These are phyloP conservation scores for Centroberyx gerrardi DNA, from an alignment of 2,797 vertebrate genomes.

Conservation along the genomic window DNA sequence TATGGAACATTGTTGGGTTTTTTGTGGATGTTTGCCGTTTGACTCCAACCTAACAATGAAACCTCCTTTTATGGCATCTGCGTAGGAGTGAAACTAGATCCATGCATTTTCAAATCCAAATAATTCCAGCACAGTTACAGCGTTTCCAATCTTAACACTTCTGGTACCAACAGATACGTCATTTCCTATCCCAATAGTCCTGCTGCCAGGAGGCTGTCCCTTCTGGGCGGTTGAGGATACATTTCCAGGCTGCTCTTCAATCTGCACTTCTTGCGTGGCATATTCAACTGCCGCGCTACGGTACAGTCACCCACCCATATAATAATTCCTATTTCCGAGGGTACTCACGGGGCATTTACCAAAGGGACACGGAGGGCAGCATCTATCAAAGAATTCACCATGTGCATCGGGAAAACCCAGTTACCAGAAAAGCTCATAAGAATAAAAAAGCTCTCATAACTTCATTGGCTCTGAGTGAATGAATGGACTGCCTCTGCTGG, in stretches of 20 bases:
- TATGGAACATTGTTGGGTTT: not conserved
- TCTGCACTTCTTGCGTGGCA: conserved; percentile 71
- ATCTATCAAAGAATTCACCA: conserved; percentile 82
- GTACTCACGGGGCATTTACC: conserved; percentile 77
- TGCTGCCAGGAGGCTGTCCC: conserved; percentile 55
- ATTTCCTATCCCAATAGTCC: conserved; percentile 55
- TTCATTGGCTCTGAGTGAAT: conserved; percentile 77
- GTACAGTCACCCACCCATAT: conserved; percentile 72
- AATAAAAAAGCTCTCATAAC: conserved; percentile 84
- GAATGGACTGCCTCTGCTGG: conserved; percentile 73
- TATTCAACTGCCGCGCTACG: conserved; percentile 54
- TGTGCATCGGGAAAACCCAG: conserved; percentile 79
- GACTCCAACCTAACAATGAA: not conserved
- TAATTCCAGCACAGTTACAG: conserved; percentile 6
- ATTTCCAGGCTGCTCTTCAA: conserved; percentile 37
- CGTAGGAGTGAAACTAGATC: conserved; percentile 36
- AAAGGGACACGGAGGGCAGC: conserved; percentile 78
- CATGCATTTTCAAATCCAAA: conserved; percentile 53
- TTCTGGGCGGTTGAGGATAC: conserved; percentile 6
- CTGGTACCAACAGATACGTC: conserved; percentile 40
- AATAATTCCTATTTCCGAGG: conserved; percentile 78
- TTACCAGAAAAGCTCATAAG: conserved; percentile 83
- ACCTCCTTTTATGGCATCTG: conserved; percentile 17
- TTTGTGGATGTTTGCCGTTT: not conserved
- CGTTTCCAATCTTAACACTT: conserved; percentile 28